A percentile compares a stretch with the other conserved stretches of the same genome.
Evolutionary conservation across 2,888 invertebrate species (phyloP).

Genomic region (Caenorhabditis virilis): DNA sequence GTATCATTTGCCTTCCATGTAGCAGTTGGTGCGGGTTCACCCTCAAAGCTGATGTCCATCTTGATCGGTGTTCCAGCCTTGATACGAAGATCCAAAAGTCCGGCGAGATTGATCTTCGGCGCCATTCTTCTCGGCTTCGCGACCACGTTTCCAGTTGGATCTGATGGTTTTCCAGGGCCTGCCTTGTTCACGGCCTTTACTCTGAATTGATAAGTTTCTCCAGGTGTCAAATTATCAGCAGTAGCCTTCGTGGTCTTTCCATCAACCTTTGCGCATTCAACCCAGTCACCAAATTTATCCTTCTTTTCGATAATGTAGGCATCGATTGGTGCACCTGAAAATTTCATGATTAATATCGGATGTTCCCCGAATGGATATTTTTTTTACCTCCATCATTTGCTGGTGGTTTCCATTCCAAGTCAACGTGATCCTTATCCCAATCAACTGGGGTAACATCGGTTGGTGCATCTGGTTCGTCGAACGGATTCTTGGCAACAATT

Average conservation of each 20-base stretch:
- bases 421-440: slow-evolving; percentile 94
- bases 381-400: slow-evolving; percentile 88
- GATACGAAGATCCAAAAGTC: slow-evolving; percentile 86
- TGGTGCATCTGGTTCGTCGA: slow-evolving; percentile 70
- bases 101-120: slow-evolving; percentile 86
- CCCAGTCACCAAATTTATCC: slow-evolving; percentile 68
- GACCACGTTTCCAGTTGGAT: slow-evolving; percentile 83
- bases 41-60: slow-evolving; percentile 90
- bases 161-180: slow-evolving; percentile 86
- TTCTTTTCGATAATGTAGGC: slow-evolving; percentile 69
- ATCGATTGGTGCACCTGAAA: slow-evolving; percentile 82
- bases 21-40: slow-evolving; percentile 88
- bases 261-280: slow-evolving; percentile 63
- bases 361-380: too few relatives aligned
- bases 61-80: slow-evolving; percentile 89
- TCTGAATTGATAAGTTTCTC: slow-evolving; percentile 85
- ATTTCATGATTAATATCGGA: too few relatives aligned
- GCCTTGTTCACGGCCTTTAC: slow-evolving; percentile 78
- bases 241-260: slow-evolving; percentile 73
- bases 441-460: slow-evolving; percentile 76
- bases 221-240: slow-evolving; percentile 85
- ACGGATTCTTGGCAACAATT: slow-evolving; percentile 92
- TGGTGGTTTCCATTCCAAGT: slow-evolving; percentile 93
- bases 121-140: slow-evolving; percentile 78
- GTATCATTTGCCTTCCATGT: slow-evolving; percentile 81